Base-by-base conservation (phyloP, 2,888 invertebrate genomes). In the Cosmorhoe ocellata region DNA sequence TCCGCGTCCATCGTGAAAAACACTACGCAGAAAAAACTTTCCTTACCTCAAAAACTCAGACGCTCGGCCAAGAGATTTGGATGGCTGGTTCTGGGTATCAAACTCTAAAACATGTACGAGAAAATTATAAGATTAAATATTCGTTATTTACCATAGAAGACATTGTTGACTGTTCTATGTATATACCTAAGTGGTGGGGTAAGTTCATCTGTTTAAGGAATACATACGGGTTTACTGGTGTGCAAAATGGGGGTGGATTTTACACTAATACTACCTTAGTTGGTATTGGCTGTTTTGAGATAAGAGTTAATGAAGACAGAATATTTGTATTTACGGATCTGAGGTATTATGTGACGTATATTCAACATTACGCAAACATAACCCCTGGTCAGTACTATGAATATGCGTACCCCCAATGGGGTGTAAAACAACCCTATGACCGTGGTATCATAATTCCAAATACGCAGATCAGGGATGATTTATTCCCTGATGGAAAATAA, bases 141-240 rank as follows among this genome's bases (percentile, higher is more conserved):
- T 31, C 45, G 0, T 1, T 5, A 0, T 10, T 60, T 0, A 10
- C 33, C 0, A 63, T 41, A 18, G n/a, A 3, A 0, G 4, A 58
- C 0, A 24, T 69, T 0, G 64, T 66, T 0, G 78, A 81, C 44
- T 83, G 83, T 51, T 76, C 76, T 0, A 69, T 50, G 3, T 78
- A 72, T 24, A 28, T 82, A 0, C 81, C 81, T 0, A 83, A 83
- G 51, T 77, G 63, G 64, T 83, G 82, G 83, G 83, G 82, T 0
- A 81, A 81, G 53, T 83, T 82, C 42, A 74, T 82, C 11, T 83
- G 83, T 40, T 22, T 80, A 0, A 61, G 26, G n/a, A 83, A 83
- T 51, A 1, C 6, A 0, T 0, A 38, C 0, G 1, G 34, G 0
- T 66, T 51, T 1, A 13, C 76, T 0, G 81, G 82, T 0, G 0